phyloP scores from a whole-genome alignment of 1,140 invertebrate genomes.

The Macrostomum lignano region DNA sequence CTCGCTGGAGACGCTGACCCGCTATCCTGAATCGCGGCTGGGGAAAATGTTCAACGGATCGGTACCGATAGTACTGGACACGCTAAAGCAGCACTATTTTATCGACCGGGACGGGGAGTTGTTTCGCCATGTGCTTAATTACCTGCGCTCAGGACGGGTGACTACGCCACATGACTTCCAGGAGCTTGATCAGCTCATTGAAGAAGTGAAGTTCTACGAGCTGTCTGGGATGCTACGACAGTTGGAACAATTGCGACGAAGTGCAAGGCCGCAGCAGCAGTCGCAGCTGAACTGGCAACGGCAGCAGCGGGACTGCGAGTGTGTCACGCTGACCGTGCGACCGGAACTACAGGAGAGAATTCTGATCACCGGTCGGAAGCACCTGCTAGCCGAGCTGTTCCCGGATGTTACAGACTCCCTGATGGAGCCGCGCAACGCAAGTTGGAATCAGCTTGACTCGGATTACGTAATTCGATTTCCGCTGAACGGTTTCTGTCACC shows the following conservation, averaged over 20 bases:
- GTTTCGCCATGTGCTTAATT: constrained; percentile 82
- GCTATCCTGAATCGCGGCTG: constrained; percentile 62
- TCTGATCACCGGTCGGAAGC: constrained; percentile 48
- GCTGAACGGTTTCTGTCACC: constrained; percentile 61
- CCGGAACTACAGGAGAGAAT: constrained; percentile 59
- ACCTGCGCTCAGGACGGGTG: constrained; percentile 58
- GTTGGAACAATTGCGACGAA: not conserved
- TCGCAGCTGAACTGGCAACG: constrained; percentile 7
- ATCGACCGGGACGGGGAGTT: constrained; percentile 76
- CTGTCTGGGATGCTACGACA: constrained; percentile 33
- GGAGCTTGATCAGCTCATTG: constrained; percentile 57
- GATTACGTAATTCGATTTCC: constrained; percentile 60
- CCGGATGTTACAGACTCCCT: constrained; percentile 55
- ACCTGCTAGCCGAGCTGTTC: constrained; percentile 47
- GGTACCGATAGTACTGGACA: constrained; percentile 77
- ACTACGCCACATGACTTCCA: constrained; percentile 56
- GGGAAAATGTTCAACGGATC: constrained; percentile 77
- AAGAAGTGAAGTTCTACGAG: constrained; percentile 70
- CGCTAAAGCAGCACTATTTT: constrained; percentile 86
- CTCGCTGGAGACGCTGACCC: constrained; percentile 69
- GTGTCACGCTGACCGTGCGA: constrained; percentile 53
- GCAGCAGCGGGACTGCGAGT: constrained; percentile 17
- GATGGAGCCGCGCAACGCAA: constrained; percentile 46
- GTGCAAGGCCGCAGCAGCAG: constrained; percentile 5
- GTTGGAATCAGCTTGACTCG: constrained; percentile 50